Evolutionary conservation across 1,140 invertebrate species (phyloP).

Genomic region (Thaumatotibia leucotreta): DNA sequence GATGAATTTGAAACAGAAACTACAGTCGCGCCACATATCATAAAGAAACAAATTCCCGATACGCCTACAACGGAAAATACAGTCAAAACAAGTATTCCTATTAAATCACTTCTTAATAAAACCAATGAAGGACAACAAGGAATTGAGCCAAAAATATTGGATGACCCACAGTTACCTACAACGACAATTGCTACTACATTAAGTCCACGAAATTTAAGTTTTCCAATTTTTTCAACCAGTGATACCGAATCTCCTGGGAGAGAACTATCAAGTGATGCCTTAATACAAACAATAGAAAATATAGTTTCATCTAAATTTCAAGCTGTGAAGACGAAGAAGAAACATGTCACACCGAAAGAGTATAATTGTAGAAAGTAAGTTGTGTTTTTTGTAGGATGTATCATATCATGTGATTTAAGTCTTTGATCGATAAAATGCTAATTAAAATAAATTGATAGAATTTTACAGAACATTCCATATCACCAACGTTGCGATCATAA

Average conservation of each 20-base stretch:
- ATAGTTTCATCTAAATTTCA: conserved; percentile 35
- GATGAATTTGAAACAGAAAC: not conserved
- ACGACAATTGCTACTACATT: not conserved
- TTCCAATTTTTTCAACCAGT: conserved; percentile 15
- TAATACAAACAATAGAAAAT: conserved; percentile 32
- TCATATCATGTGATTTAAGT: not conserved
- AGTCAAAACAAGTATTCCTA: not conserved
- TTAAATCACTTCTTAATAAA: not conserved
- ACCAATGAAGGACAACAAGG: not conserved
- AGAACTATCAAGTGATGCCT: conserved; percentile 20
- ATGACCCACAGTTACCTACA: not conserved
- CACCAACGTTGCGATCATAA: conserved; percentile 81
- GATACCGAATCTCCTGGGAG: conserved; percentile 20
- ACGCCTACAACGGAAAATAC: not conserved
- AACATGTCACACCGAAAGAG: conserved; percentile 41
- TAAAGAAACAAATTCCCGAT: not conserved
- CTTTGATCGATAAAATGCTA: not conserved
- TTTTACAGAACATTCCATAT: conserved; percentile 80
- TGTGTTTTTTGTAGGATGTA: conserved; percentile 11
- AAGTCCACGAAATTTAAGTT: not conserved
- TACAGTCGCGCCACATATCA: not conserved
- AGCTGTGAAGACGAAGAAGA: conserved; percentile 48
- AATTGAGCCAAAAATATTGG: not conserved
- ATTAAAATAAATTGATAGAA: conserved; percentile 65
- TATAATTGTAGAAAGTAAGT: conserved; percentile 63